Evolutionary conservation across 2,113 vertebrate genomes (phyloP), one percentile per base, ranked within the genome.

Genomic region (Apteryx mantelli): DNA sequence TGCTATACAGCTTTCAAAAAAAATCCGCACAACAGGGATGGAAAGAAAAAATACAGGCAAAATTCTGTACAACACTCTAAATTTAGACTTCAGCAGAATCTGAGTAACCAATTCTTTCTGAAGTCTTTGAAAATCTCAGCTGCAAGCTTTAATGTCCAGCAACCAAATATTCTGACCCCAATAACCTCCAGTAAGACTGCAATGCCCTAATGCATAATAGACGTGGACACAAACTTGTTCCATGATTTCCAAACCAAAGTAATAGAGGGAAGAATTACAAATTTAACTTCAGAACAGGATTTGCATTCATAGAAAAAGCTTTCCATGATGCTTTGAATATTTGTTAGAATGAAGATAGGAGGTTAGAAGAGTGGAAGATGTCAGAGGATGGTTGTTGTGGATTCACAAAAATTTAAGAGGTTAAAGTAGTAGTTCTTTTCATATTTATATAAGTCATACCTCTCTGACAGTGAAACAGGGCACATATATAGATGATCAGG

Each of bases 61-160:
- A 80, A 56, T 21, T 44, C 38, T 60, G 19, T 9, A 40, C 24
- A 63, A 19, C 7, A 26, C 13, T 16, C 5, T 2, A 38, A 28
- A 13, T 44, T 2, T 32, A 14, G 12, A 12, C 7, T 50, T 13
- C 4, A 50, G 44, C 20, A 50, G 78, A 32, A 13, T 2, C 12
- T 1, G 1, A 46, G 21, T 11, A 11, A 1, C 36, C 15, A 40
- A 6, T 20, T 5, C 18, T 18, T 66, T 16, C 20, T 34, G 14
- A 46, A 58, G 32, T 7, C 13, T 20, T 52, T 52, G 56, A 81
- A 63, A 58, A 42, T 26, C 38, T 18, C 40, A 69, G 25, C 25
- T 50, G n/a, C 15, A 28, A 56, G 32, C 20, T 10, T 24, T 24
- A 5, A 20, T 7, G 9, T 24, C 21, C 42, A 55, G 16, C 8